Conservation (phyloP, 2,888 invertebrate species). For the Saturnia pavonia region DNA sequence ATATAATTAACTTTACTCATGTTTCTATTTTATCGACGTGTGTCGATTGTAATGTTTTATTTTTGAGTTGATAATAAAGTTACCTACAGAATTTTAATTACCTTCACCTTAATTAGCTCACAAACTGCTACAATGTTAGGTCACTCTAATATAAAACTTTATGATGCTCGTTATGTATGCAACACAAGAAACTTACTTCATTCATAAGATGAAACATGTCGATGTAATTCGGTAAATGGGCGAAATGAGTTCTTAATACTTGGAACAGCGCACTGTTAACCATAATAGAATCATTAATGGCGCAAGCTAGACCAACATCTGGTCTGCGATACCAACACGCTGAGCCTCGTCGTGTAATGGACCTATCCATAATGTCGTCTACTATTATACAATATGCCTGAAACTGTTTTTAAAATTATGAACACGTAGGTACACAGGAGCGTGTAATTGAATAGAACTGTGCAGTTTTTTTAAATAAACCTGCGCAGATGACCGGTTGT, state of each 20-base stretch:
- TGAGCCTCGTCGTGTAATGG: slow-evolving; percentile 89
- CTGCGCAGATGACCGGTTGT: no score
- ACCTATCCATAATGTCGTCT: slow-evolving; percentile 96
- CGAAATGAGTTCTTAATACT: slow-evolving; percentile 87
- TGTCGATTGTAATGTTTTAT: no score
- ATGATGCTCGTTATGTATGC: background rate
- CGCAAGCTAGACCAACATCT: slow-evolving; percentile 83
- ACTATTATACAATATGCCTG: slow-evolving; percentile 91
- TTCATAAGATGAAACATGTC: slow-evolving; percentile 89
- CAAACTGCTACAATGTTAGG: background rate
- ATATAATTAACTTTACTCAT: no score
- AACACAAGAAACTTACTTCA: slow-evolving; percentile 76
- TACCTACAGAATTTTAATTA: no score
- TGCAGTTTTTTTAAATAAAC: no score
- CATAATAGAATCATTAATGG: slow-evolving; percentile 91
- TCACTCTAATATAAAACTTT: slow-evolving; percentile 9
- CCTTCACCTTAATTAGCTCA: no score
- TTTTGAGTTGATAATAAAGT: no score
- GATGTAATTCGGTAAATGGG: slow-evolving; percentile 85
- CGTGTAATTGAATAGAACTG: no score
- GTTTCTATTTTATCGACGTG: no score
- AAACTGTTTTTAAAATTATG: slow-evolving; percentile 78
- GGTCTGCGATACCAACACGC: slow-evolving; percentile 92
- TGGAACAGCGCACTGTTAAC: slow-evolving; percentile 87
- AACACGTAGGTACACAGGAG: no score